A percentile compares a stretch with the other conserved stretches of the same genome.
Conservation (phyloP, 2,797 vertebrate species). For the Florisuga fusca region DNA sequence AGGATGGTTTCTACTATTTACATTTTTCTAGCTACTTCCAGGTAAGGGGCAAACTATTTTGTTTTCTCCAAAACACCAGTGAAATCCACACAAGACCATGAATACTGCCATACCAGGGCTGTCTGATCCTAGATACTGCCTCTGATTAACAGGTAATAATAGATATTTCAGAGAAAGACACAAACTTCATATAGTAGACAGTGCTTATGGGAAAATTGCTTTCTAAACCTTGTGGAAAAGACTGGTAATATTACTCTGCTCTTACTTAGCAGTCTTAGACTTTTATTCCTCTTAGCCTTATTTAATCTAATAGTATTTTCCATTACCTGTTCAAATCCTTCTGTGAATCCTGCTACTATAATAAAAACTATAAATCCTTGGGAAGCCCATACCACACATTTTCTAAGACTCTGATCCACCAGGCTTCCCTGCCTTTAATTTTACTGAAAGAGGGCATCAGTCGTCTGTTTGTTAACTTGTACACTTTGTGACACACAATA, state of each 20-base stretch:
- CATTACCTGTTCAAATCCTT: background rate
- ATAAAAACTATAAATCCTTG: background rate
- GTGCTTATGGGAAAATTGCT: background rate
- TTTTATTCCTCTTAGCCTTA: background rate
- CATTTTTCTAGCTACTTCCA: constrained; percentile 9
- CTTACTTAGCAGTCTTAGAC: background rate
- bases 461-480: background rate
- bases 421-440: background rate
- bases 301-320: background rate
- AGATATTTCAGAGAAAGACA: background rate
- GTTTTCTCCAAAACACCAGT: background rate
- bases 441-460: background rate
- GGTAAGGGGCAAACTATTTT: background rate
- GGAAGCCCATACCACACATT: background rate
- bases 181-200: background rate
- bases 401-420: background rate
- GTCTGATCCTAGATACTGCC: background rate
- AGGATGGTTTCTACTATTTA: background rate
- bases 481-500: background rate
- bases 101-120: background rate
- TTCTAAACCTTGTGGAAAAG: background rate
- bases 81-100: background rate
- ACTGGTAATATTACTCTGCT: background rate
- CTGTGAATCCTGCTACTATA: background rate
- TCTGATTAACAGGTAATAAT: background rate